Evolutionary conservation across 2,888 invertebrate genomes (phyloP), one percentile per base, ranked within the genome.

Genomic region (Tachina fera): DNA sequence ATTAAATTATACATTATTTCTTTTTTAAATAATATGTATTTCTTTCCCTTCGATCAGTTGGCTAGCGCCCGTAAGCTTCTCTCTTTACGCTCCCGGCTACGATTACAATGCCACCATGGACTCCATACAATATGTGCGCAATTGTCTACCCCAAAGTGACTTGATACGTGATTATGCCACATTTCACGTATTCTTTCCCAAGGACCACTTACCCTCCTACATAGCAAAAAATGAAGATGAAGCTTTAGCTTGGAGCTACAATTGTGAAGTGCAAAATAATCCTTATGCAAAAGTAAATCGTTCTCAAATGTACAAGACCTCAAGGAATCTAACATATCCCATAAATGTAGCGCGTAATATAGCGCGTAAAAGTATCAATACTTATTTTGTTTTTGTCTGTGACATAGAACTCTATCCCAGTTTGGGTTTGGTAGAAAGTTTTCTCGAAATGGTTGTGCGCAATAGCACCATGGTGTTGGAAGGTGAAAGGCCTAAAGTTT

Each of bases 361-460:
- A 9, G 97, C 97, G 0, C 94, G 97, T 22, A 96, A 96, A 87
- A 94, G 95, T 49, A 96, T 96, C 0, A 94, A 96, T 65, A 97
- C 97, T 0, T 95, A 96, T 90, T 97, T 95, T 91, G 94, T 97
- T 49, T 94, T 97, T 60, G 95, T 97, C 9, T 96, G 97, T 70
- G 97, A 98, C 91, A 97, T 97, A 88, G 97, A 98, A 92, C 94
- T 98, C 51, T 97, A 97, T 91, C 97, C 97, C 63, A 97, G 96
- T 92, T 95, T 96, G n/a, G 95, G 95, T 87, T 93, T 97, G 86
- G 95, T 96, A 71, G 94, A 94, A 0, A 94, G 95, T 90, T 98
- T 98, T 93, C 93, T 97, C 84, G 95, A 96, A 88, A 96, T 97
- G 96, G 95, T 97, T 70, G 94, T 95, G 5, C 94, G 94, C 83